Percentiles rank a stretch among this genome's conserved stretches.
Evolutionary conservation across 1,140 invertebrate genomes (phyloP).

Genomic region (Anastrepha ludens): DNA sequence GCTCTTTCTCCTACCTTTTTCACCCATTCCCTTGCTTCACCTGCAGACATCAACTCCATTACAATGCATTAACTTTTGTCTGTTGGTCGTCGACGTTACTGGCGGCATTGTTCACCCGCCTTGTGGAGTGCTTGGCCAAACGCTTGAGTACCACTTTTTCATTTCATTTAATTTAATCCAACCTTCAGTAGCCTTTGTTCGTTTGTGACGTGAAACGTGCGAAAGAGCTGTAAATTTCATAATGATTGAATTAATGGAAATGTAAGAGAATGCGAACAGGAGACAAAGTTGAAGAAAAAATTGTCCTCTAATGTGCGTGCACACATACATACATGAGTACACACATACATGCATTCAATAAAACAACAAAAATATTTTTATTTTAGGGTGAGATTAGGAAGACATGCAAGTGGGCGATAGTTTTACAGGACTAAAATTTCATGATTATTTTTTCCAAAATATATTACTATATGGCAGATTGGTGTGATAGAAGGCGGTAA

Average conservation of each 20-base stretch:
- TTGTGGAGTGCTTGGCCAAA: constrained; percentile 55
- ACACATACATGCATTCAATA: too few species aligned
- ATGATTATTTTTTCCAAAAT: too few species aligned
- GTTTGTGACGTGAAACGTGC: constrained; percentile 63
- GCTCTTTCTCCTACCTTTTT: background rate
- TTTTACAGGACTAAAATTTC: too few species aligned
- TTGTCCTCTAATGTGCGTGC: background rate
- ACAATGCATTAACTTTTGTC: constrained; percentile 8
- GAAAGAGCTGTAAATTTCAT: constrained; percentile 64
- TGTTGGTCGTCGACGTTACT: background rate
- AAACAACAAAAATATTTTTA: too few species aligned
- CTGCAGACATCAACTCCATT: background rate
- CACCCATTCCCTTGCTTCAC: background rate
- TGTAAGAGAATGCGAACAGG: background rate
- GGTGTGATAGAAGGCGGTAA: too few species aligned
- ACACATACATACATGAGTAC: too few species aligned
- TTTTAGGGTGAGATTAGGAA: too few species aligned
- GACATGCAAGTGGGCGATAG: too few species aligned
- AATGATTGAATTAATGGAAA: constrained; percentile 55
- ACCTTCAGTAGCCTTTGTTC: background rate
- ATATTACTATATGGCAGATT: too few species aligned
- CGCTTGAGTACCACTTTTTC: constrained; percentile 37
- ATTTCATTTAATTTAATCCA: constrained; percentile 18
- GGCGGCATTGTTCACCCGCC: constrained; percentile 64
- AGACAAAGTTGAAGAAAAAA: background rate